phyloP scores from a whole-genome alignment of 2,888 invertebrate species.

The Ellobium chinense region DNA sequence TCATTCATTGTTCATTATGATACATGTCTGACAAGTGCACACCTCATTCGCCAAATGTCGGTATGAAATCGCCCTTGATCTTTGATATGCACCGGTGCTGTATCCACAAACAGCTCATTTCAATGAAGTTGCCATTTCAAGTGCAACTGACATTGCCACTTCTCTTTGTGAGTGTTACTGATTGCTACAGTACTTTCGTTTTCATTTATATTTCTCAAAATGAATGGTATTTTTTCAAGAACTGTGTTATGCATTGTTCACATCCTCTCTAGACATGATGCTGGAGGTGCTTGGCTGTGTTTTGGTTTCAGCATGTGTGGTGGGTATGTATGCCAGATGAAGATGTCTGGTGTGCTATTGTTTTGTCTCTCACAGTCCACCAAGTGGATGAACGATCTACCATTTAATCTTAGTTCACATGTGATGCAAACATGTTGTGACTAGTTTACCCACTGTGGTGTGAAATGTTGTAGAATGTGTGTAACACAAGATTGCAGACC shows the following conservation, averaged over 20 bases:
- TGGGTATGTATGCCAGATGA: no score
- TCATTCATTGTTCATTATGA: background rate
- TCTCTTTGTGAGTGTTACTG: background rate
- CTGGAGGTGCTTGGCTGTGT: no score
- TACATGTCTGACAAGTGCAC: background rate
- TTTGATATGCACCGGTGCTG: constrained; percentile 20
- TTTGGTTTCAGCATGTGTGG: no score
- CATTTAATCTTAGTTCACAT: background rate
- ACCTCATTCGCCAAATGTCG: background rate
- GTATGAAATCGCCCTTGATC: background rate
- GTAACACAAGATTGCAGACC: no score
- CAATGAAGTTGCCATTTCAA: constrained; percentile 14
- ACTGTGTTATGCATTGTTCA: constrained; percentile 28
- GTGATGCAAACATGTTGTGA: background rate
- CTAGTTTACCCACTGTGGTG: no score
- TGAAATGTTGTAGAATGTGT: no score
- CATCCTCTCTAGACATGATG: no score
- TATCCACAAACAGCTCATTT: background rate
- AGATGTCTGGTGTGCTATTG: no score
- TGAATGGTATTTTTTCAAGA: background rate
- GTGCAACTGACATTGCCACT: background rate
- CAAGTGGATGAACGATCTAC: background rate
- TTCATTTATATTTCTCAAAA: constrained; percentile 4
- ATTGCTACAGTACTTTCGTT: no score
- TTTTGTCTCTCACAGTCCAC: no score